These are phyloP conservation scores for Hedychridium roseum DNA, from an alignment of 2,888 invertebrate species.

Conservation along the genomic window DNA sequence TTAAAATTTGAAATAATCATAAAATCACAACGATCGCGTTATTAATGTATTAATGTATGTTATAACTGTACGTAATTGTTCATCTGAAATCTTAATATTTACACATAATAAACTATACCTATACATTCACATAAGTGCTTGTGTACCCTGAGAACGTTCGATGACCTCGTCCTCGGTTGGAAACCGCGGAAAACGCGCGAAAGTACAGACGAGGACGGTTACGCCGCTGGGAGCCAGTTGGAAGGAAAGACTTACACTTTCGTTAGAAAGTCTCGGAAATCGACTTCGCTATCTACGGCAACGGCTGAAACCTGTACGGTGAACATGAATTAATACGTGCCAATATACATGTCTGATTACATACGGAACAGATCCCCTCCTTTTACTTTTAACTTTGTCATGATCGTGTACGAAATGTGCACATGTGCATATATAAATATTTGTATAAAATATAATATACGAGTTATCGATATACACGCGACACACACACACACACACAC, in stretches of 20 bases:
- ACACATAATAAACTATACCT: background rate
- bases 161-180: slow-evolving; percentile 40
- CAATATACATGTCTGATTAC: too few relatives aligned
- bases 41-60: too few relatives aligned
- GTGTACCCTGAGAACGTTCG: slow-evolving; percentile 30
- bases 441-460: background rate
- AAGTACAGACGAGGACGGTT: slow-evolving; percentile 43
- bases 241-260: slow-evolving; percentile 61
- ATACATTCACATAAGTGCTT: background rate
- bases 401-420: background rate
- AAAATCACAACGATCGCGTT: background rate
- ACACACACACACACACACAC: background rate
- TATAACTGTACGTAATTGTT: background rate
- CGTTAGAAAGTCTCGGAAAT: slow-evolving; percentile 60
- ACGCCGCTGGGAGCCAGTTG: slow-evolving; percentile 39
- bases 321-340: too few relatives aligned
- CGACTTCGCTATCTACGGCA: slow-evolving; percentile 54
- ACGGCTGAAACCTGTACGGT: slow-evolving; percentile 21
- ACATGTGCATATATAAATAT: background rate
- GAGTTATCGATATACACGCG: too few relatives aligned
- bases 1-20: too few relatives aligned
- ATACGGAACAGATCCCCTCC: too few relatives aligned
- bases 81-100: background rate
- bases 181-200: slow-evolving; percentile 56
- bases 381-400: too few relatives aligned